Conservation (phyloP, 2,113 vertebrate genomes). For the Pachycephala philippinensis region DNA sequence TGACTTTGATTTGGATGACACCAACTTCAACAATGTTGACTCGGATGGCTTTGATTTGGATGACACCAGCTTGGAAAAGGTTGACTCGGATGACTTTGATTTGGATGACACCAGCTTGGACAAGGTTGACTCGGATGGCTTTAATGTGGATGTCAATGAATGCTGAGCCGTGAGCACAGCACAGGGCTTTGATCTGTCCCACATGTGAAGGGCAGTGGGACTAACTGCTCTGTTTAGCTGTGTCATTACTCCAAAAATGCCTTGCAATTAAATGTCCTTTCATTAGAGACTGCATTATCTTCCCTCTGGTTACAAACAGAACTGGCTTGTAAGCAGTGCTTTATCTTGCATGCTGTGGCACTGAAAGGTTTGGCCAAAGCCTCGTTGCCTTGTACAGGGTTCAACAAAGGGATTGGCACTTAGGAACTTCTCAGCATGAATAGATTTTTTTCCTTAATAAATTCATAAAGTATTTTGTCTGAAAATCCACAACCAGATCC, state of each 20-base stretch:
- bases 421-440: neutral
- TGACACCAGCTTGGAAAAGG: no score
- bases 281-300: fast-evolving
- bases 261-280: neutral
- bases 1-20: neutral
- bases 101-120: neutral
- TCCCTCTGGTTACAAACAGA: neutral
- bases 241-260: neutral
- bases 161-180: fast-evolving
- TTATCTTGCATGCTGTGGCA: neutral
- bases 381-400: neutral
- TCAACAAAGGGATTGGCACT: neutral
- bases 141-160: neutral
- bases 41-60: neutral
- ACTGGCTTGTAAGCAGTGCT: neutral
- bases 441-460: neutral
- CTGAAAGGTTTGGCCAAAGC: neutral
- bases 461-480: neutral
- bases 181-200: neutral
- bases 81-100: neutral
- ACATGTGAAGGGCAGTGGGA: neutral
- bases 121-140: neutral
- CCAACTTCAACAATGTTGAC: neutral
- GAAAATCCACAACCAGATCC: neutral
- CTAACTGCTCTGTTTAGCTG: neutral